Evolutionary conservation across 1,140 invertebrate species (phyloP), one percentile per base, ranked within the genome.

Genomic region (Drosophila sulfurigaster): DNA sequence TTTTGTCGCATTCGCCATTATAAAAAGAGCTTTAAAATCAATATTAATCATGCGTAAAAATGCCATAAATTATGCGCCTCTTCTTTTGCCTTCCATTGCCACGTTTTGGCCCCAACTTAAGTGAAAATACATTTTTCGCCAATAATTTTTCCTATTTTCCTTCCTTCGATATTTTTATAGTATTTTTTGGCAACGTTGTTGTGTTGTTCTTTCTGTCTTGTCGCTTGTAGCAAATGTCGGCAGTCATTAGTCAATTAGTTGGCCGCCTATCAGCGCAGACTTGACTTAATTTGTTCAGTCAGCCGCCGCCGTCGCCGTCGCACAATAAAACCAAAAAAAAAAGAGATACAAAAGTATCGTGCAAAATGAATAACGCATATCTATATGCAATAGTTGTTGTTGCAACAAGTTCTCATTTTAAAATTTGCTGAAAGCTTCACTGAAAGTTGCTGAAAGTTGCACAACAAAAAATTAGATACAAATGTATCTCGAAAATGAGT

Each of bases 11-110:
- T 65, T 48, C 70, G 64, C 58, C 62, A 81, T 75, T 58, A 62
- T 49, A 67, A 72, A 79, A 81, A 69, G 71, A 76, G 79, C 89
- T 91, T 75, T 91, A 75, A 91, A 91, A 91, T 91, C 80, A 71
- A 87, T 83, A 91, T 91, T 87, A 91, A 91, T 91, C 90, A 91
- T 89, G 85, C 86, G 78, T 72, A 72, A 58, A 82, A 91, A 86
- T 90, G 76, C 79, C 76, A 89, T 91, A 80, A 89, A 90, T 89
- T 90, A 81, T 59, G 78, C 74, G 68, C 58, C 43, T 64, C 41
- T 48, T 28, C 11, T 38, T 38, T 15, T 64, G 52, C 43, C 20
- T 25, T 25, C 20, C 20, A 25, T 25, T 67, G 5, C 15, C 13
- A 8, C 25, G 20, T 20, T 41, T 43, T 51, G 6, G 13, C 25